A percentile compares a stretch with the other conserved stretches of the same genome.
Evolutionary conservation across 2,888 invertebrate species (phyloP).

Genomic region (Chrysodeixis includens): DNA sequence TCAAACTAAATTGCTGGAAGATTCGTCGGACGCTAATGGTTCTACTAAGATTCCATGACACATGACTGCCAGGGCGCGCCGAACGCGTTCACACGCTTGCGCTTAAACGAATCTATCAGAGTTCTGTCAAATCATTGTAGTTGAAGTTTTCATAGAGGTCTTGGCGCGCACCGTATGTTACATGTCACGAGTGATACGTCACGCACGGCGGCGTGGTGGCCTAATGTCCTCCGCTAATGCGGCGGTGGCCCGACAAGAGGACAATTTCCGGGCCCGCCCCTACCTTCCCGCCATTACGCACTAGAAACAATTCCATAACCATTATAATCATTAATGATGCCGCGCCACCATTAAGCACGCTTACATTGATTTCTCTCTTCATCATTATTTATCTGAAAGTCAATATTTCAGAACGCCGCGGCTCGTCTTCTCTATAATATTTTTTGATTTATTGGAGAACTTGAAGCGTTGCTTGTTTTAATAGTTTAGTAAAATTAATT

Average conservation of each 20-base stretch:
- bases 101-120: constrained; percentile 53
- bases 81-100: constrained; percentile 48
- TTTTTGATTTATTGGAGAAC: constrained; percentile 57
- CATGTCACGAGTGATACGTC: constrained; percentile 78
- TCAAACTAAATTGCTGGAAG: constrained; percentile 86
- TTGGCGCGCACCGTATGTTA: constrained; percentile 74
- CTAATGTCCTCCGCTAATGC: constrained; percentile 86
- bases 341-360: constrained; percentile 68
- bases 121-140: constrained; percentile 72
- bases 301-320: constrained; percentile 84
- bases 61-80: constrained; percentile 62
- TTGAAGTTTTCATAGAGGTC: constrained; percentile 61
- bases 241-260: constrained; percentile 82
- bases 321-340: constrained; percentile 83
- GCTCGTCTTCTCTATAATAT: constrained; percentile 41
- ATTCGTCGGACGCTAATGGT: constrained; percentile 84
- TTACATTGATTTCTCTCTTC: constrained; percentile 72
- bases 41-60: constrained; percentile 78
- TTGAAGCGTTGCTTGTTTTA: constrained; percentile 57
- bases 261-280: constrained; percentile 87
- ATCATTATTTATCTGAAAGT: constrained; percentile 67
- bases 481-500: constrained; percentile 59
- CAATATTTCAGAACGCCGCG: constrained; percentile 50
- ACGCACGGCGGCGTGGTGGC: constrained; percentile 73
- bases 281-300: constrained; percentile 82